Base-by-base conservation (phyloP, 2,888 invertebrate species). In the Heliconius aoede region DNA sequence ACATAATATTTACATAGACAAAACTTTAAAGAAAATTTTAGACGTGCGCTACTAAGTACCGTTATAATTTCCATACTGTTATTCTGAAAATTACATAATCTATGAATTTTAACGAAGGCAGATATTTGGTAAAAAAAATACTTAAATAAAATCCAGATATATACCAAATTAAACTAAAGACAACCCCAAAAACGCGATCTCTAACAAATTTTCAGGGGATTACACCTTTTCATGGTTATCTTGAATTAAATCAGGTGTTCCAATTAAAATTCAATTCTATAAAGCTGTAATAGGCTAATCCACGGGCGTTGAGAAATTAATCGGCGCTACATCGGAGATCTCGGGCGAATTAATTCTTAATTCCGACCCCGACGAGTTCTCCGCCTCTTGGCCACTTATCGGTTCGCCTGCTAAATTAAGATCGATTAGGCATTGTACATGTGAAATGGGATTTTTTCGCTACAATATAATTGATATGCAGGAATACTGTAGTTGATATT, bases 191-290 rank as follows among this genome's bases (percentile, higher is more conserved):
- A 7, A 18, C 28, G 24, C 26, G 40, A 28, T 36, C 13, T 64
- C 40, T 26, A n/a, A 40, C 46, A 58, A 55, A 72, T 72, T 62
- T 51, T 36, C 62, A 32, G 7, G 21, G 60, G 26, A 72, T 60
- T 72, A 58, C n/a, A n/a, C 36, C 36, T 13, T 69, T 69, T 28
- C 26, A 46, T 69, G 65, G 58, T 55, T 72, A 67, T n/a, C 51
- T 51, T 72, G 73, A 81, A 81, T 82, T 80, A 81, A 80, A 82
- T 83, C 83, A 90, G 88, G 88, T 90, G 87, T 88, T 40, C 87
- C 88, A 91, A 91, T 92, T 92, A 91, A 91, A 91, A 90, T 90
- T 89, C 90, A 87, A 89, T 91, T 88, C 86, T 84, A 88, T 89
- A 85, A 85, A 89, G 88, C 87, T 36, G 36, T 36, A 36, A 87